phyloP scores from a whole-genome alignment of 2,888 invertebrate species.

The Microchrysa polita region DNA sequence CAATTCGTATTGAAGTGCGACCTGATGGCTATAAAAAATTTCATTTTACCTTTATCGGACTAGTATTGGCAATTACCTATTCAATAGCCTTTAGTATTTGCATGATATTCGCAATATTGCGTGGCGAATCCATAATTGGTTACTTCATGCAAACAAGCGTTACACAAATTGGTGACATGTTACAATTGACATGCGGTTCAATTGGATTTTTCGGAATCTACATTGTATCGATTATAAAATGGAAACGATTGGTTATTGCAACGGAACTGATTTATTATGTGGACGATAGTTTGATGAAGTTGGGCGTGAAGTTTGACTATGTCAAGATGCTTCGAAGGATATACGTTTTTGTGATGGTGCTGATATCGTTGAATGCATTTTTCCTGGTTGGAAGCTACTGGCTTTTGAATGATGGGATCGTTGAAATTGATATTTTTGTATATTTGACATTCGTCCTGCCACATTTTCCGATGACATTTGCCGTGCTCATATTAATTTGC shows the following conservation, averaged over 20 bases:
- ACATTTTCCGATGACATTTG: slow-evolving; percentile 59
- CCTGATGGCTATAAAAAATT: neutral
- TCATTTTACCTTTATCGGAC: neutral
- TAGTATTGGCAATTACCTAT: neutral
- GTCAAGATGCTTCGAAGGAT: slow-evolving; percentile 60
- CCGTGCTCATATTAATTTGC: slow-evolving; percentile 60
- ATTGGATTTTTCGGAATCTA: slow-evolving; percentile 21
- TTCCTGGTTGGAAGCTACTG: slow-evolving; percentile 60
- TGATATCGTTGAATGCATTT: slow-evolving; percentile 56
- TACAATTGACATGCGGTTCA: neutral
- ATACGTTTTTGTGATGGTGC: slow-evolving; percentile 56
- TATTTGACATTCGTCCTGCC: slow-evolving; percentile 61
- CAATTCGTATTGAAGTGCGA: neutral
- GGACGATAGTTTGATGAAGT: slow-evolving; percentile 58
- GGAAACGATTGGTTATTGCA: neutral
- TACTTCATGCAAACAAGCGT: slow-evolving; percentile 18
- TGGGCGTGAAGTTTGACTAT: slow-evolving; percentile 60
- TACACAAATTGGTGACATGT: slow-evolving; percentile 4
- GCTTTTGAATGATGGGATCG: slow-evolving; percentile 57
- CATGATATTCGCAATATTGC: neutral
- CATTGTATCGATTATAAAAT: neutral
- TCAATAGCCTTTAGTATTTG: neutral
- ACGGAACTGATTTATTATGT: slow-evolving; percentile 44
- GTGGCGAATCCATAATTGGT: neutral
- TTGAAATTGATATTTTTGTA: slow-evolving; percentile 58